These are phyloP conservation scores for Cyprinella venusta DNA, from an alignment of 2,797 vertebrate species.

Conservation along the genomic window DNA sequence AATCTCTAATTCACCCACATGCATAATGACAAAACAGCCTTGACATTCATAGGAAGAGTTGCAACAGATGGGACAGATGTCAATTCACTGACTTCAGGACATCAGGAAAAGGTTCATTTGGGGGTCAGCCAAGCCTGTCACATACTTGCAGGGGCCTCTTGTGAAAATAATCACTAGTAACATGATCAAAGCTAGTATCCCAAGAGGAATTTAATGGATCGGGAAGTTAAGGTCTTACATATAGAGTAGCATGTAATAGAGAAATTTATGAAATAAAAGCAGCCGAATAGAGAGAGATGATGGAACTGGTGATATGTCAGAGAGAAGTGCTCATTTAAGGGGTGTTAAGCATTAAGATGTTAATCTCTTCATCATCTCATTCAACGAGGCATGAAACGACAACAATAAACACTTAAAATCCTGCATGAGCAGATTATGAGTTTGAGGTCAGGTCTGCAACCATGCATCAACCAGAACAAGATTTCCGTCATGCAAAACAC, in stretches of 20 bases:
- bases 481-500: constrained; percentile 7
- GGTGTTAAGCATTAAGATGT: constrained; percentile 20
- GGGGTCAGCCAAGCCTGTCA: constrained; percentile 18
- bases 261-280: constrained; percentile 1
- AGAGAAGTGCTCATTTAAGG: constrained; percentile 5
- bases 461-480: constrained; percentile 12
- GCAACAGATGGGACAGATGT: constrained; percentile 24
- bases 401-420: constrained; percentile 31
- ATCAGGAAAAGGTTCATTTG: constrained; percentile 22
- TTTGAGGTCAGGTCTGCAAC: constrained; percentile 12
- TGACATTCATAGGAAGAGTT: neutral
- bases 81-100: constrained; percentile 8
- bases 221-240: constrained; percentile 15
- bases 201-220: constrained; percentile 40
- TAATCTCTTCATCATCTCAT: constrained; percentile 37
- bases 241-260: neutral
- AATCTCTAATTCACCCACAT: neutral
- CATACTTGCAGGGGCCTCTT: constrained; percentile 18
- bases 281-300: constrained; percentile 12
- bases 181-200: constrained; percentile 41
- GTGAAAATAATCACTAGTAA: constrained; percentile 31
- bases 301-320: neutral
- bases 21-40: neutral
- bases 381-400: constrained; percentile 3
- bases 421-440: neutral